A percentile compares a stretch with the other conserved stretches of the same genome.
These are phyloP conservation scores for Napeogenes sylphis DNA, from an alignment of 2,888 invertebrate species.

Conservation along the genomic window DNA sequence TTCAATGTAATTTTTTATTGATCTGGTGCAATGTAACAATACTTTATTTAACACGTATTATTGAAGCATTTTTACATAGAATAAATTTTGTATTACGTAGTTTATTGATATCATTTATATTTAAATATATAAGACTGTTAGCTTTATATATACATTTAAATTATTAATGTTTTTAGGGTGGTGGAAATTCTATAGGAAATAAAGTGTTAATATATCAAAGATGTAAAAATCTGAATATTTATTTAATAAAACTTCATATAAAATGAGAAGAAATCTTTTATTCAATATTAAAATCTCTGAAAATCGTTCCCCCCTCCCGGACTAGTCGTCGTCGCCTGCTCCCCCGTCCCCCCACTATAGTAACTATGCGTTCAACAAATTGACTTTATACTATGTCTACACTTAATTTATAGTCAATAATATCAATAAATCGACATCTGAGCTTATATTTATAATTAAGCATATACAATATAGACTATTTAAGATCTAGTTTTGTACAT, in stretches of 20 bases:
- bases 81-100: too few species aligned
- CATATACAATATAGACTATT: not conserved
- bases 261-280: constrained; percentile 49
- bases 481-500: constrained; percentile 4
- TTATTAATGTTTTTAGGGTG: constrained; percentile 8
- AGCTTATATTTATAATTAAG: not conserved
- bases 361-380: constrained; percentile 14
- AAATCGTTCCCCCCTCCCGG: constrained; percentile 29
- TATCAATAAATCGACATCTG: not conserved
- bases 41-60: too few species aligned
- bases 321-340: constrained; percentile 32
- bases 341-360: constrained; percentile 23
- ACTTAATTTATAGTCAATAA: not conserved
- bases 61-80: too few species aligned
- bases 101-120: too few species aligned
- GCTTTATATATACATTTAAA: not conserved
- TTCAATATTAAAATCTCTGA: constrained; percentile 51
- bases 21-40: too few species aligned
- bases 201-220: not conserved
- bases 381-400: constrained; percentile 6
- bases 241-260: constrained; percentile 29
- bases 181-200: constrained; percentile 2
- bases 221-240: constrained; percentile 6
- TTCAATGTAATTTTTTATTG: too few species aligned
- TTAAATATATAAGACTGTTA: constrained; percentile 16